Evolutionary conservation across 2,797 vertebrate genomes (phyloP).

Genomic region (Cygnus olor): DNA sequence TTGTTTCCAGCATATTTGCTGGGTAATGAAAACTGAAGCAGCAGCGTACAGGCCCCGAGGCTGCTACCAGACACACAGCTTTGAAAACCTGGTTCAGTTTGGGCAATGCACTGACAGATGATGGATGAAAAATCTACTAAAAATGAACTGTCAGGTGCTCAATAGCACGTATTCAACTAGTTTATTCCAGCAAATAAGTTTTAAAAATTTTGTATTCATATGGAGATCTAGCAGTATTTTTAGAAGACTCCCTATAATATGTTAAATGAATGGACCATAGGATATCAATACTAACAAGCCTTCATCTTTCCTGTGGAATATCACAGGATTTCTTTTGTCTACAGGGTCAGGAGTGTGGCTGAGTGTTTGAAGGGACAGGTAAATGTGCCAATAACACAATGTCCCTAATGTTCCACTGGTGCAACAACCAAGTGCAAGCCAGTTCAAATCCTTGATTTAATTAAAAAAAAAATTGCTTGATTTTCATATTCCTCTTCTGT

Average conservation of each 20-base stretch:
- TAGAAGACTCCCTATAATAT: background rate
- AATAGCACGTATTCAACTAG: background rate
- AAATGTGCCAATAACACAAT: background rate
- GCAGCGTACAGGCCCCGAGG: background rate
- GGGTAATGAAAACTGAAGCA: background rate
- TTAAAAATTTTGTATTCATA: background rate
- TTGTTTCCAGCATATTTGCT: background rate
- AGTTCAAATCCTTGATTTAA: background rate
- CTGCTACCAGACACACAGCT: background rate
- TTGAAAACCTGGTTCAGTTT: background rate
- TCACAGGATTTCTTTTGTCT: background rate
- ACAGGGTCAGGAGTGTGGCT: background rate
- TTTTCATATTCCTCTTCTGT: background rate
- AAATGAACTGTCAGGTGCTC: background rate
- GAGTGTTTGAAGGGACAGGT: background rate
- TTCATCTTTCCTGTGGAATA: background rate
- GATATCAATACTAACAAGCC: background rate
- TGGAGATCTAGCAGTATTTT: background rate
- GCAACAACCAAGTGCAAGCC: background rate
- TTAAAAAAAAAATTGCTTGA: background rate
- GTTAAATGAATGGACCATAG: background rate
- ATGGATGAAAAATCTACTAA: background rate
- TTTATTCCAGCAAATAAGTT: background rate
- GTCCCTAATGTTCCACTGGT: background rate
- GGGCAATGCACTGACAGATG: background rate